A percentile compares a stretch with the other conserved stretches of the same genome.
Evolutionary conservation across 1,140 invertebrate genomes (phyloP).

Genomic region (Whitmania pigra): DNA sequence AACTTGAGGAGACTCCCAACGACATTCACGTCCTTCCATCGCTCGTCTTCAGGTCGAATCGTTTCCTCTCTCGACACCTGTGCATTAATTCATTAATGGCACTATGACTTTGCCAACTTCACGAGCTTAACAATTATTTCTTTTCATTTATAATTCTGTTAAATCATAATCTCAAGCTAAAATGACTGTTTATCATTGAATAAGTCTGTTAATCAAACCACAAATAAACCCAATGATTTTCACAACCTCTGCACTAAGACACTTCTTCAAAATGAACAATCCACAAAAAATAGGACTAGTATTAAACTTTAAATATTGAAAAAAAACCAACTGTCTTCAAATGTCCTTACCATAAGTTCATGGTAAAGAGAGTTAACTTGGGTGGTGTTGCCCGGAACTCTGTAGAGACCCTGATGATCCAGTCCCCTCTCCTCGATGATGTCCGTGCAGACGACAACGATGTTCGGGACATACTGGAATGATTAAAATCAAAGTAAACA

Average conservation of each 20-base stretch:
- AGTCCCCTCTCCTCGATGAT: conserved; percentile 79
- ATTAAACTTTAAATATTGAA: no score
- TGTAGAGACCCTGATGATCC: conserved; percentile 77
- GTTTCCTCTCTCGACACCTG: conserved; percentile 27
- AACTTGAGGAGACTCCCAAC: conserved; percentile 63
- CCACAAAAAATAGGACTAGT: no score
- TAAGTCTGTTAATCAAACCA: no score
- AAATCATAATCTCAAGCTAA: no score
- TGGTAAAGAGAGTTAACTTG: conserved; percentile 64
- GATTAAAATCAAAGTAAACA: background rate
- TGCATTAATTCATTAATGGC: no score
- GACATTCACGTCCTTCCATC: conserved; percentile 44
- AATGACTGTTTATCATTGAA: no score
- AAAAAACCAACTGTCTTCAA: background rate
- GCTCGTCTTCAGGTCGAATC: conserved; percentile 39
- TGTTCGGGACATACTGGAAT: conserved; percentile 61
- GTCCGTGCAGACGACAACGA: conserved; percentile 76
- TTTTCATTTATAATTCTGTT: no score
- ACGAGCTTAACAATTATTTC: no score
- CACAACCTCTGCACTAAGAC: no score
- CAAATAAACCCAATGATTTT: no score
- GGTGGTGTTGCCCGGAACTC: conserved; percentile 87
- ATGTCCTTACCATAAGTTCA: conserved; percentile 29
- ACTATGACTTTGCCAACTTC: no score
- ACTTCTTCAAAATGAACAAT: no score